Conservation (phyloP, 2,888 invertebrate genomes). For the Lasioglossum leucozonium region DNA sequence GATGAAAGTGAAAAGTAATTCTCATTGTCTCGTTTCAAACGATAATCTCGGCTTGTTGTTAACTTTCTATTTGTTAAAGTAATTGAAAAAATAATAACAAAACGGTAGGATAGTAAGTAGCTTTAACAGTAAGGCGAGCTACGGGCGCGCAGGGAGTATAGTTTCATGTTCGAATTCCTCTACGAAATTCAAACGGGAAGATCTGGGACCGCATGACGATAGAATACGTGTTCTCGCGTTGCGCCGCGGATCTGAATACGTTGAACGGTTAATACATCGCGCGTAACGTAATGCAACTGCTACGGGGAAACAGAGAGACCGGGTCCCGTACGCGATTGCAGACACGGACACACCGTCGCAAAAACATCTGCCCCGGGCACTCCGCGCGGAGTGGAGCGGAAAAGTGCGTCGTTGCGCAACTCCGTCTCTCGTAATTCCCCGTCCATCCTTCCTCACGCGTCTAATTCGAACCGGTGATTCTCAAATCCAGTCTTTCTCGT, state of each 20-base stretch:
- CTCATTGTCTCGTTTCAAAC: neutral
- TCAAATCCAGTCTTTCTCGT: conserved; percentile 3
- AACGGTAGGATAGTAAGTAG: neutral
- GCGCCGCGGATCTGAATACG: conserved; percentile 63
- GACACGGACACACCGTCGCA: conserved; percentile 68
- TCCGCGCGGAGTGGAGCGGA: conserved; percentile 36
- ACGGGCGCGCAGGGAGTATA: neutral
- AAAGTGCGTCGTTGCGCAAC: conserved; percentile 65
- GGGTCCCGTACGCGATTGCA: conserved; percentile 44
- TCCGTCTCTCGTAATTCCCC: conserved; percentile 53
- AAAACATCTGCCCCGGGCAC: conserved; percentile 76
- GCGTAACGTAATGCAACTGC: conserved; percentile 53
- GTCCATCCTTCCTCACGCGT: conserved; percentile 41
- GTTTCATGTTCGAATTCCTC: conserved; percentile 4
- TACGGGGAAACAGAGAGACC: conserved; percentile 46
- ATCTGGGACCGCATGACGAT: conserved; percentile 32
- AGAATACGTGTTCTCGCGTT: conserved; percentile 37
- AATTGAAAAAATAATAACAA: neutral
- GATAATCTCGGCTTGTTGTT: neutral
- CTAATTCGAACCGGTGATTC: conserved; percentile 39
- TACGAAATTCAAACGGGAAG: conserved; percentile 41
- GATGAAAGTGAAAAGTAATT: neutral
- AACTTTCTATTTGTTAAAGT: neutral
- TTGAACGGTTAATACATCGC: conserved; percentile 73
- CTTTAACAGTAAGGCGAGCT: neutral